These are phyloP conservation scores for Brenthis daphne DNA, from an alignment of 2,888 invertebrate genomes.

Conservation along the genomic window DNA sequence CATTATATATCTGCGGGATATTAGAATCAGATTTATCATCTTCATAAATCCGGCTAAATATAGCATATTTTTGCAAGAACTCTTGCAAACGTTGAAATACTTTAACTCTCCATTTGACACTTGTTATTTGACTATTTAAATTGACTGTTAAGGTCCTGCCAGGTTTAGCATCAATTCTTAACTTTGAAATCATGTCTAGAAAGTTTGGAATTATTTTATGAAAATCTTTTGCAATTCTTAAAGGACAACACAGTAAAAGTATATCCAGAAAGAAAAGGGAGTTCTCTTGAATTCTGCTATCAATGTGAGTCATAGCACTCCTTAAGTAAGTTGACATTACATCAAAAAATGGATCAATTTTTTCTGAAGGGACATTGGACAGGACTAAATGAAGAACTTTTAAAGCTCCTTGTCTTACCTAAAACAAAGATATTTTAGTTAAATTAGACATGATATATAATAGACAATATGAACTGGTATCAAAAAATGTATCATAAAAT, in stretches of 20 bases:
- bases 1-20: conserved; percentile 53
- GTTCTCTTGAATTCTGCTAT: conserved; percentile 90
- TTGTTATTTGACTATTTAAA: conserved; percentile 87
- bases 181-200: conserved; percentile 91
- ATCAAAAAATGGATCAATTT: conserved; percentile 88
- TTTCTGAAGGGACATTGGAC: conserved; percentile 64
- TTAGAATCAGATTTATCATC: conserved; percentile 40
- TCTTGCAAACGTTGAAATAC: conserved; percentile 87
- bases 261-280: conserved; percentile 90
- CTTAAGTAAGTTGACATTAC: conserved; percentile 89
- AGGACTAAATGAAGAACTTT: conserved; percentile 81
- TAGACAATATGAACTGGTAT: background rate
- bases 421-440: conserved; percentile 43
- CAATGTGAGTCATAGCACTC: conserved; percentile 95
- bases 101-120: conserved; percentile 89
- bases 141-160: conserved; percentile 86
- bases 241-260: conserved; percentile 85
- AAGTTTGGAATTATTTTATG: conserved; percentile 90
- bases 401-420: conserved; percentile 81
- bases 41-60: conserved; percentile 52
- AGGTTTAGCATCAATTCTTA: conserved; percentile 84
- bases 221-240: conserved; percentile 85
- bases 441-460: background rate
- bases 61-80: conserved; percentile 63
- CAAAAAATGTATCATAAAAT: background rate